Base-by-base conservation (phyloP, 2,888 invertebrate species). In the Morpho helenor region DNA sequence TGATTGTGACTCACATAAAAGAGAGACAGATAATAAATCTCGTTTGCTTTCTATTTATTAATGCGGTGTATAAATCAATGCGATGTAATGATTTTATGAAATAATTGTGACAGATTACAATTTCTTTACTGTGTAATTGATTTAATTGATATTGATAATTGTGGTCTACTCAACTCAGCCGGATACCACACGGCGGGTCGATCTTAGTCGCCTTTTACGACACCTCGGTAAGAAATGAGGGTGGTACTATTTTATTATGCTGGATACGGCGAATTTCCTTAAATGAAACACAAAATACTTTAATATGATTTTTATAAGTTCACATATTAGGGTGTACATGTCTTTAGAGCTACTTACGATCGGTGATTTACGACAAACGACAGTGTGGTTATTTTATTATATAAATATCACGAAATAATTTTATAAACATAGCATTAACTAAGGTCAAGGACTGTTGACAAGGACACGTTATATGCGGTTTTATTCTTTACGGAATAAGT, bases 301-400 rank as follows among this genome's bases (percentile, higher is more conserved):
- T 77, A 79, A 78, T 71, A 82, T 82, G 79, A 74, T 84, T 85
- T 86, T 82, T 80, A 80, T 83, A 81, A 77, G 77, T 85, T 87
- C 80, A 85, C 85, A 87, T 83, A 84, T 83, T 68, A 63, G 62
- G 79, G 82, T 84, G 80, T 83, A 80, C 73, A 75, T 75, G 74
- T 76, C 71, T 79, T 66, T 79, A 78, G 75, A 80, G 72, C 73
- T 79, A 80, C 76, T 77, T 79, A 81, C 80, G 76, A 82, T 80
- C 79, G 76, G 82, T 82, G 82, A 84, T 77, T 77, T 75, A 68
- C 77, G 80, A 78, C 75, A 79, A 77, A 80, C 80, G 31, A 31
- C 31, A 54, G 81, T 78, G 78, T 80, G 71, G 83, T 73, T 75
- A 77, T 76, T 79, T 75, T 76, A 80, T 77, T 74, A 79, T 76